A percentile compares a stretch with the other conserved stretches of the same genome.
phyloP scores from a whole-genome alignment of 2,797 vertebrate species.

The Paratrypauchen microcephalus region DNA sequence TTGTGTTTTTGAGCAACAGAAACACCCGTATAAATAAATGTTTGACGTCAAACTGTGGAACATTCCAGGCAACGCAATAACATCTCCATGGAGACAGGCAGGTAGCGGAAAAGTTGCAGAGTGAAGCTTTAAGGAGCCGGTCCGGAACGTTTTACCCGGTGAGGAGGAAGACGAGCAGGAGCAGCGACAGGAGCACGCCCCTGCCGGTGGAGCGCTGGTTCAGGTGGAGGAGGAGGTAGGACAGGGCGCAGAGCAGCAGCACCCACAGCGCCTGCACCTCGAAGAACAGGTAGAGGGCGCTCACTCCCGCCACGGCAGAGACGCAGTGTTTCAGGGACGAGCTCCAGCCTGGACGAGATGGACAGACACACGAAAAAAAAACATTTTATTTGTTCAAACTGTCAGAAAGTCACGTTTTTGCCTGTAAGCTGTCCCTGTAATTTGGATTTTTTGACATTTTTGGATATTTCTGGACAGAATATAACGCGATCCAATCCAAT shows the following conservation, averaged over 20 bases:
- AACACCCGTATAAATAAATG: no score
- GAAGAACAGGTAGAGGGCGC: conserved; percentile 88
- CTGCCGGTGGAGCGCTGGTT: conserved; percentile 78
- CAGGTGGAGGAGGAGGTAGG: conserved; percentile 86
- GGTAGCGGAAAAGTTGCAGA: no score
- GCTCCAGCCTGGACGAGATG: conserved; percentile 46
- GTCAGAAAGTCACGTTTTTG: no score
- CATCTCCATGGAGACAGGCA: no score
- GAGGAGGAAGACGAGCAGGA: conserved; percentile 89
- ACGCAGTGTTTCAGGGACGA: conserved; percentile 78
- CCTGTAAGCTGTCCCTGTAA: no score
- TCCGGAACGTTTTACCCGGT: conserved; percentile 76
- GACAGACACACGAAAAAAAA: not conserved
- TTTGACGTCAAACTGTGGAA: no score
- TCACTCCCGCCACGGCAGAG: conserved; percentile 79
- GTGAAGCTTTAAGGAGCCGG: not conserved
- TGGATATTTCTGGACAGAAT: no score
- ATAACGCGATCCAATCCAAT: no score
- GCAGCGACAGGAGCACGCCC: conserved; percentile 84
- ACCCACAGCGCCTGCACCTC: conserved; percentile 89
- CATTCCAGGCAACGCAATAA: no score
- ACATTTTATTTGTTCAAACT: no score
- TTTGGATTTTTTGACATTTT: no score
- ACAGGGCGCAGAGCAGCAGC: conserved; percentile 83
- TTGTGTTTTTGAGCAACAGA: no score